Evolutionary conservation across 2,797 vertebrate genomes (phyloP).

Genomic region (Hyperoplus immaculatus): DNA sequence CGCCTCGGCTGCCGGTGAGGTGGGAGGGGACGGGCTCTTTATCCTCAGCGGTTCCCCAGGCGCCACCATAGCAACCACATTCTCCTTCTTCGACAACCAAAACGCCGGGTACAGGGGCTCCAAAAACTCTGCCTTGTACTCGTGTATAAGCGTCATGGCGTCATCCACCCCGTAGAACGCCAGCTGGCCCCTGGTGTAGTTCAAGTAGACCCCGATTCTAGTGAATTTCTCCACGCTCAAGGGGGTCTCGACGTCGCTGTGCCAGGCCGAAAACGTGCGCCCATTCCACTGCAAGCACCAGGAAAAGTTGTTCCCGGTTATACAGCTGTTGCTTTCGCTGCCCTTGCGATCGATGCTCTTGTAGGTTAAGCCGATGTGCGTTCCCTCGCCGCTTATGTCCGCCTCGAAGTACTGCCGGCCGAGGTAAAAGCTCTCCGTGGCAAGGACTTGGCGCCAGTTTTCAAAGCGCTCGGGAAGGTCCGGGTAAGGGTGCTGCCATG

Average conservation of each 20-base stretch:
- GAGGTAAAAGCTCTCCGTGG: constrained; percentile 88
- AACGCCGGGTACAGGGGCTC: constrained; percentile 87
- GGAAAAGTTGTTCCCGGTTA: constrained; percentile 87
- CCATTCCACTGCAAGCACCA: constrained; percentile 89
- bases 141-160: constrained; percentile 82
- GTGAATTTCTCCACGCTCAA: constrained; percentile 78
- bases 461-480: constrained; percentile 85
- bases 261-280: constrained; percentile 89
- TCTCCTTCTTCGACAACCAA: constrained; percentile 91
- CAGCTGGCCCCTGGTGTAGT: constrained; percentile 79
- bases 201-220: constrained; percentile 84
- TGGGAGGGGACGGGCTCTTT: constrained; percentile 75
- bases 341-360: constrained; percentile 88
- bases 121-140: constrained; percentile 83
- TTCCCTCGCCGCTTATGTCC: constrained; percentile 85
- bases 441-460: constrained; percentile 87
- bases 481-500: constrained; percentile 89
- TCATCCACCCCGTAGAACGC: constrained; percentile 84
- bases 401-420: constrained; percentile 87
- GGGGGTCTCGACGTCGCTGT: constrained; percentile 83
- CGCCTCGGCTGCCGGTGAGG: constrained; percentile 52
- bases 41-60: constrained; percentile 71
- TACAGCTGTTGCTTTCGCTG: constrained; percentile 84
- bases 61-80: constrained; percentile 75
- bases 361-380: constrained; percentile 86